Base-by-base conservation (phyloP, 23 tunicate genomes). In the Oikopleura dioica region DNA sequence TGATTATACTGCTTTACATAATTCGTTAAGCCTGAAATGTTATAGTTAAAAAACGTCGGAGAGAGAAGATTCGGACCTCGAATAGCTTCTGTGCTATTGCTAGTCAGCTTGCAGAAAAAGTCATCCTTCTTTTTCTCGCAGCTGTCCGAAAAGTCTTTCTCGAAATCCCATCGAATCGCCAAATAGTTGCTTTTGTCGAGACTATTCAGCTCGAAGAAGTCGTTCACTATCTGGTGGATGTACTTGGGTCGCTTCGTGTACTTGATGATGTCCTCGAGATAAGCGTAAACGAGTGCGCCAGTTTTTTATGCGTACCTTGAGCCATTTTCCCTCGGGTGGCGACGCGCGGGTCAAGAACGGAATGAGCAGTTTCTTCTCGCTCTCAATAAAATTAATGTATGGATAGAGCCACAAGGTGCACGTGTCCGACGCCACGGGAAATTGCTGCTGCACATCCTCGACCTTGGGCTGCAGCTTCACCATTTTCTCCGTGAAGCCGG, bases 331-430 rank as follows among this genome's bases (percentile, higher is more conserved):
- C 26, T 63, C 72, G 30, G 33, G 29, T 28, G 72, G 72, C 2
- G 72, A 24, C 2, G 30, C 72, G 16, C 72, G 30, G 30, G 72
- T 2, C 72, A 63, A 12, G 26, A 63, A 63, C 33, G 72, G 72
- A 28, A 63, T 63, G 16, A 63, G 26, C 32, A 63, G 72, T 63
- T 63, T 63, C 33, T 63, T 63, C 33, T 63, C 72, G 33, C 30
- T 63, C 26, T 63, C 72, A 2, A 63, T 63, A 63, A 63, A 63
- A 28, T 63, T 63, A 28, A 63, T 63, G 72, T 63, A 63, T 12
- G 72, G 72, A 63, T 63, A 63, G 4, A 63, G 33, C 72, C 72
- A 63, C 30, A 63, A 31, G 33, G 72, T 12, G 33, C 72, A 63
- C 26, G 16, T 63, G 2, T 63, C 33, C 72, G 2, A 23, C 26